Evolutionary conservation across 2,888 invertebrate species (phyloP).

Genomic region (Thyatira batis): DNA sequence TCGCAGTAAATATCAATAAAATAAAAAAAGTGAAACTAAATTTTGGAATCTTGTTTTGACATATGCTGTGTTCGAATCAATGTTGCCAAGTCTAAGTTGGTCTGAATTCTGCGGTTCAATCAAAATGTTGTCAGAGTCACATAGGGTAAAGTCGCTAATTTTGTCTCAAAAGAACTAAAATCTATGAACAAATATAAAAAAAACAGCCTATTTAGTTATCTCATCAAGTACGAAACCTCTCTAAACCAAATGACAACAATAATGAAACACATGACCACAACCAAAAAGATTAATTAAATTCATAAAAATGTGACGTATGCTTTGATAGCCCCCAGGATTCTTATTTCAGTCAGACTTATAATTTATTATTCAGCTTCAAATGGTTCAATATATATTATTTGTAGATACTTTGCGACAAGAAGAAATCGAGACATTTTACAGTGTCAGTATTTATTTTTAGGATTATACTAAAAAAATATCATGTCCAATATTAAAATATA

Average conservation of each 20-base stretch:
- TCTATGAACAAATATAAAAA: too few relatives aligned
- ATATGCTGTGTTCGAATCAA: slow-evolving; percentile 30
- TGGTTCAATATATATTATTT: slow-evolving; percentile 61
- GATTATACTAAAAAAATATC: too few relatives aligned
- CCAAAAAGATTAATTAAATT: slow-evolving; percentile 16
- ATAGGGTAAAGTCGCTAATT: too few relatives aligned
- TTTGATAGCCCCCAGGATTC: neutral
- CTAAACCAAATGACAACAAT: neutral
- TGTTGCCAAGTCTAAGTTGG: neutral
- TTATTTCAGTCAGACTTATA: neutral
- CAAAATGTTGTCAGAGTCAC: too few relatives aligned
- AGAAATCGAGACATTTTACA: slow-evolving; percentile 60
- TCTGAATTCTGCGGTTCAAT: too few relatives aligned
- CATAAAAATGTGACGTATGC: neutral
- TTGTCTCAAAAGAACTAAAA: too few relatives aligned
- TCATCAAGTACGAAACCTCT: too few relatives aligned
- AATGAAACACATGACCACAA: slow-evolving; percentile 11
- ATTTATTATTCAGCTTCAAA: slow-evolving; percentile 17
- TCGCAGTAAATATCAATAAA: slow-evolving; percentile 29
- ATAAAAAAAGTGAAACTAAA: slow-evolving; percentile 59
- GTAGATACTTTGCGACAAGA: slow-evolving; percentile 58
- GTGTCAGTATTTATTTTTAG: slow-evolving; percentile 4
- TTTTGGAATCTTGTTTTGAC: slow-evolving; percentile 73
- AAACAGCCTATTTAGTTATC: too few relatives aligned
- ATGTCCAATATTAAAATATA: too few relatives aligned